Conservation (phyloP, 1,140 invertebrate species). For the Magallana gigas region DNA sequence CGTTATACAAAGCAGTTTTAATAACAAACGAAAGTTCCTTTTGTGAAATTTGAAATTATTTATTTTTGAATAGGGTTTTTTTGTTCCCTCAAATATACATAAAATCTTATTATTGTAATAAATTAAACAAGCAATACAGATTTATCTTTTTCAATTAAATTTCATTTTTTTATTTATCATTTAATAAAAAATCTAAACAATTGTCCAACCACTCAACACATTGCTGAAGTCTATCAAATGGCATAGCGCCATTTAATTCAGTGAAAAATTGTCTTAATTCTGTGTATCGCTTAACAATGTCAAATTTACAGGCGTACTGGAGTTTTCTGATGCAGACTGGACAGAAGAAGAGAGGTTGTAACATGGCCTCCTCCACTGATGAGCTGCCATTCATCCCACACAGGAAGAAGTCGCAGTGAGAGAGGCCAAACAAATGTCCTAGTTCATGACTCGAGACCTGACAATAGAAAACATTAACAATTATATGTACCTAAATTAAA, state of each 20-base stretch:
- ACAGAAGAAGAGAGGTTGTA: conserved; percentile 71
- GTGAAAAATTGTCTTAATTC: conserved; percentile 58
- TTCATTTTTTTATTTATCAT: background rate
- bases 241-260: conserved; percentile 55
- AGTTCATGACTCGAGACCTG: conserved; percentile 71
- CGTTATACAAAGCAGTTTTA: too few relatives aligned
- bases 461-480: background rate
- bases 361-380: conserved; percentile 66
- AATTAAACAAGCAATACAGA: too few relatives aligned
- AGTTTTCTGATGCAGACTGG: conserved; percentile 74
- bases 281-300: conserved; percentile 65
- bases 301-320: conserved; percentile 67
- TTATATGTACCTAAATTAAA: too few relatives aligned
- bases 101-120: too few relatives aligned
- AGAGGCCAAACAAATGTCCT: conserved; percentile 71
- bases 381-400: conserved; percentile 75
- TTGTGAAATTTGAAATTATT: too few relatives aligned
- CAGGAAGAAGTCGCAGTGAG: conserved; percentile 70
- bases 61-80: too few relatives aligned
- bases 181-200: conserved; percentile 49
- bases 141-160: too few relatives aligned
- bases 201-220: conserved; percentile 49
- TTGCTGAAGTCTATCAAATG: conserved; percentile 49
- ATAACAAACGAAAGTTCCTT: too few relatives aligned
- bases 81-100: too few relatives aligned